These are phyloP conservation scores for Tilapia sparmanii DNA, from an alignment of 2,113 vertebrate genomes.

Conservation along the genomic window DNA sequence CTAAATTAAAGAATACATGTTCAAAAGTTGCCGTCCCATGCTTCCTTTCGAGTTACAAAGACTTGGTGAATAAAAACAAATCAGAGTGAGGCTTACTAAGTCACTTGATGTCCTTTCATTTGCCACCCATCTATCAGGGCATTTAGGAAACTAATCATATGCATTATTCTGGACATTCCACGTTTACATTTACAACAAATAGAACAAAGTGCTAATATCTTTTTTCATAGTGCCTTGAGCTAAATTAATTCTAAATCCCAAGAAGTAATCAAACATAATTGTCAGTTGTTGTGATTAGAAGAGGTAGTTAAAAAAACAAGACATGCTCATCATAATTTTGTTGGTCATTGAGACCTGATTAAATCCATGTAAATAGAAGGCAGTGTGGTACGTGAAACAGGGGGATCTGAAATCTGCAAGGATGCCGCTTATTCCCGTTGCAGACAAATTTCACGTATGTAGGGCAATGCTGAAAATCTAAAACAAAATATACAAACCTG, in stretches of 20 bases:
- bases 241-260: not conserved
- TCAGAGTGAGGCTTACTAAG: not conserved
- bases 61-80: not conserved
- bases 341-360: not conserved
- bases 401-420: not conserved
- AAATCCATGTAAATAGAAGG: not conserved
- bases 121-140: not conserved
- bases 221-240: not conserved
- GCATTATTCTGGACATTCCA: not conserved
- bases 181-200: not conserved
- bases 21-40: not conserved
- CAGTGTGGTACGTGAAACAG: not conserved
- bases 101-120: not conserved
- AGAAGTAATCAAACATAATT: not conserved
- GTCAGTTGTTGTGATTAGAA: not conserved
- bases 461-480: not conserved
- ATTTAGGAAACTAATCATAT: not conserved
- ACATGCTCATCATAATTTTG: not conserved
- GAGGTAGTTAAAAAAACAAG: not conserved
- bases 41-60: rapidly evolving
- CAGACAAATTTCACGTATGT: not conserved
- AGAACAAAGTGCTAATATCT: not conserved
- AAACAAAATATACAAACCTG: not conserved
- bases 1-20: rapidly evolving
- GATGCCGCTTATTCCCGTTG: not conserved